Base-by-base conservation (phyloP, 2,888 invertebrate species). In the Drosophila buzzatii region DNA sequence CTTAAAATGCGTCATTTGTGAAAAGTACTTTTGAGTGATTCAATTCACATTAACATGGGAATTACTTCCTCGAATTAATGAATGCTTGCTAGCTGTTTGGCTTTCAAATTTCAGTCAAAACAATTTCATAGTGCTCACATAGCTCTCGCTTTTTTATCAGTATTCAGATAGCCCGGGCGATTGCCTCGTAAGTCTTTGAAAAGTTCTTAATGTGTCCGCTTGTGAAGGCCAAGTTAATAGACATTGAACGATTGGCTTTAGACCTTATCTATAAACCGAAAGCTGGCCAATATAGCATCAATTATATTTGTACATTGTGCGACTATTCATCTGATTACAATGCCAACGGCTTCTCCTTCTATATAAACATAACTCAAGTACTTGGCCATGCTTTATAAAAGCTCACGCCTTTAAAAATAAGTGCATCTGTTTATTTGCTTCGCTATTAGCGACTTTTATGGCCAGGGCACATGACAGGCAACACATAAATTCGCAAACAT, bases 361-460 rank as follows among this genome's bases (percentile, higher is more conserved):
- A 6, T 31, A n/a, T 3, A 31, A 31, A 49, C 47, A 47, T 16
- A 23, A 10, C 16, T 27, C 31, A 0, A 16, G 10, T 49, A 49
- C 10, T 49, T 51, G 33, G 10, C 18, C 16, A 20, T 23, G 52
- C n/a, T 7, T 51, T 12, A 33, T 23, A 37, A 16, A 20, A 45
- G 37, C 58, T 56, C 35, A 51, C 27, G 66, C n/a, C 45, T 61
- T 58, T 53, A 53, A 51, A 69, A 71, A 64, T 70, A 61, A 58
- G 23, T 61, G 49, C 42, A 74, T 59, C 27, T 39, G 79, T 52
- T 58, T 51, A 37, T 51, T 79, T 65, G 61, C 33, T 57, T 63
- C 44, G 70, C 65, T 80, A 73, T 82, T 79, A 82, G 75, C 78
- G 59, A 37, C 31, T 80, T 80, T 86, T 72, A 76, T 86, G 57